These are phyloP conservation scores for Apodemia zela DNA, from an alignment of 2,888 invertebrate species.

Conservation along the genomic window DNA sequence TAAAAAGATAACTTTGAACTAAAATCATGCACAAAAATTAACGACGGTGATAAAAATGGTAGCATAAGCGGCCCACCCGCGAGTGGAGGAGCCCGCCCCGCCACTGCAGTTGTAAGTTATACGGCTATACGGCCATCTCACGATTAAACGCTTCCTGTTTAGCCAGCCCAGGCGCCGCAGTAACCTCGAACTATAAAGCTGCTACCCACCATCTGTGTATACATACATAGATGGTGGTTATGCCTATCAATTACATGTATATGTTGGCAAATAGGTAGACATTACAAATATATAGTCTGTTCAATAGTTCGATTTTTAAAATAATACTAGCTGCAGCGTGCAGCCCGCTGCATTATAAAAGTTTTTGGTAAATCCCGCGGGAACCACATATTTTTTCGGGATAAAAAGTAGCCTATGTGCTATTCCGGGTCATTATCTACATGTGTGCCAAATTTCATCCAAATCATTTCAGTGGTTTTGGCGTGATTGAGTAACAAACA, in stretches of 20 bases:
- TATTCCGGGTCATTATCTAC: no score
- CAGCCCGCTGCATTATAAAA: no score
- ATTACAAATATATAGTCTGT: neutral
- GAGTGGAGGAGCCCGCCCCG: neutral
- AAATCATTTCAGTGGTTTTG: no score
- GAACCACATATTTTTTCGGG: no score
- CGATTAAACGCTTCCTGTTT: conserved; percentile 8
- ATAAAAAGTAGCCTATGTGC: no score
- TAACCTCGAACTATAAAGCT: conserved; percentile 1
- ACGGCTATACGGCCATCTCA: neutral
- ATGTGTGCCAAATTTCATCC: no score
- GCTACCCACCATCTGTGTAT: neutral
- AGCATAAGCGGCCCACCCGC: conserved; percentile 3
- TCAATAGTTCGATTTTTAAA: neutral
- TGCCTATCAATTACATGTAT: neutral
- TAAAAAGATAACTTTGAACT: no score
- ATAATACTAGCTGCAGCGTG: no score
- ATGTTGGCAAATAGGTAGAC: no score
- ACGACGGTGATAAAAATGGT: neutral
- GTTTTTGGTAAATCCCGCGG: no score
- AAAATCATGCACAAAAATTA: neutral
- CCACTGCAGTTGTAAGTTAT: conserved; percentile 2
- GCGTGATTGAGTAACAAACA: no score
- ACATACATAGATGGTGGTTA: neutral
- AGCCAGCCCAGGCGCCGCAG: neutral